Conservation (phyloP, 2,797 vertebrate species). For the Poeciliopsis infans region DNA sequence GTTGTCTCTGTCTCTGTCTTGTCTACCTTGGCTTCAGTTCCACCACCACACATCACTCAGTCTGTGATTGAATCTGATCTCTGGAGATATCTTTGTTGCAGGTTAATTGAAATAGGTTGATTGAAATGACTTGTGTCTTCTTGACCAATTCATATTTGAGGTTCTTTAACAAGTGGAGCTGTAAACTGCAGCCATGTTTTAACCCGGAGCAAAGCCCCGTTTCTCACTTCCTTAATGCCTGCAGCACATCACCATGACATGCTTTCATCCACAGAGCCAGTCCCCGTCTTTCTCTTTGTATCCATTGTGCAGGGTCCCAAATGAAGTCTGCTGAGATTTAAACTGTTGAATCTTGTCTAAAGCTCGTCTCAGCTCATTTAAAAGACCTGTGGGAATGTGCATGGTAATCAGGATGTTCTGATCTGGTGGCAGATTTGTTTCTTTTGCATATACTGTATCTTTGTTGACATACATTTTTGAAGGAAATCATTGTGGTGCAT, state of each 20-base stretch:
- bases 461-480: neutral
- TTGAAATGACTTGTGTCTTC: neutral
- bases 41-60: neutral
- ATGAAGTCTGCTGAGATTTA: conserved; percentile 84
- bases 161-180: neutral
- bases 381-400: conserved; percentile 68
- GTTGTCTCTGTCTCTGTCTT: neutral
- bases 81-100: no score
- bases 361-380: conserved; percentile 96
- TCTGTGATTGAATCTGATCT: neutral
- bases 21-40: neutral
- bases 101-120: neutral
- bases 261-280: neutral
- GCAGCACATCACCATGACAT: neutral
- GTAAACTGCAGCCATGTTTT: neutral
- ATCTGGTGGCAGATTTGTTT: neutral
- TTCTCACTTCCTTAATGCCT: neutral
- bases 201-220: neutral
- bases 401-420: neutral
- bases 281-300: neutral
- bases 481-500: neutral
- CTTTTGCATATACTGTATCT: neutral
- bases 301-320: neutral
- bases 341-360: conserved; percentile 93
- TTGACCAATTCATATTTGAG: neutral